phyloP scores from a whole-genome alignment of 2,888 invertebrate genomes.

The Microctonus hyperodae region DNA sequence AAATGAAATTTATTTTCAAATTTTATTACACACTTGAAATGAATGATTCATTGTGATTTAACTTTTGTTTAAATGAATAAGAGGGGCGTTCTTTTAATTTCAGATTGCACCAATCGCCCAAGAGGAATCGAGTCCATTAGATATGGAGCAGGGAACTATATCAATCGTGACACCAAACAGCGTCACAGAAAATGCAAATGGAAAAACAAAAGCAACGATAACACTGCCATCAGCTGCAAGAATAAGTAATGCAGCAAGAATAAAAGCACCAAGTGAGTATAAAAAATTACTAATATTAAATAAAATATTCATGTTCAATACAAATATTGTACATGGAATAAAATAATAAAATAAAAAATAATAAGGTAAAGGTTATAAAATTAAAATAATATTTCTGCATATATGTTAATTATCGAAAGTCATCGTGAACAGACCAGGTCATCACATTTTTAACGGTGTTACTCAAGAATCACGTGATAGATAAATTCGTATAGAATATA shows the following conservation, averaged over 20 bases:
- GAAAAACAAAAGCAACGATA: slow-evolving; percentile 45
- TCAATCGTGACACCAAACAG: slow-evolving; percentile 49
- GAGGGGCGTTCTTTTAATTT: slow-evolving; percentile 10
- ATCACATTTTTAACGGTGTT: neutral
- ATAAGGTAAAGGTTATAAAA: neutral
- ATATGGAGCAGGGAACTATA: slow-evolving; percentile 50
- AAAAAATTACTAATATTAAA: slow-evolving; percentile 4
- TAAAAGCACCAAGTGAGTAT: slow-evolving; percentile 50
- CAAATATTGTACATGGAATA: neutral
- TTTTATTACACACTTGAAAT: slow-evolving; percentile 11
- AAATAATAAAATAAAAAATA: slow-evolving; percentile 2
- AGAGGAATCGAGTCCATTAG: slow-evolving; percentile 20
- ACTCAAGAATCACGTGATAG: neutral
- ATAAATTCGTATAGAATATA: neutral
- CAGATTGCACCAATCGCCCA: slow-evolving; percentile 26
- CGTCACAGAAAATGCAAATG: slow-evolving; percentile 43
- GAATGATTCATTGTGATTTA: neutral
- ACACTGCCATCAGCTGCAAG: slow-evolving; percentile 41
- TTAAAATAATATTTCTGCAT: neutral
- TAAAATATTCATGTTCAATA: neutral
- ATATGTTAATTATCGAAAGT: slow-evolving; percentile 9
- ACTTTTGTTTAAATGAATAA: neutral
- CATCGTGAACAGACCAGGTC: neutral
- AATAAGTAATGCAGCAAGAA: slow-evolving; percentile 46
- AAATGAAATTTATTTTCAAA: neutral